Conservation (phyloP, 2,113 vertebrate genomes). For the Mormyrus lacerda region DNA sequence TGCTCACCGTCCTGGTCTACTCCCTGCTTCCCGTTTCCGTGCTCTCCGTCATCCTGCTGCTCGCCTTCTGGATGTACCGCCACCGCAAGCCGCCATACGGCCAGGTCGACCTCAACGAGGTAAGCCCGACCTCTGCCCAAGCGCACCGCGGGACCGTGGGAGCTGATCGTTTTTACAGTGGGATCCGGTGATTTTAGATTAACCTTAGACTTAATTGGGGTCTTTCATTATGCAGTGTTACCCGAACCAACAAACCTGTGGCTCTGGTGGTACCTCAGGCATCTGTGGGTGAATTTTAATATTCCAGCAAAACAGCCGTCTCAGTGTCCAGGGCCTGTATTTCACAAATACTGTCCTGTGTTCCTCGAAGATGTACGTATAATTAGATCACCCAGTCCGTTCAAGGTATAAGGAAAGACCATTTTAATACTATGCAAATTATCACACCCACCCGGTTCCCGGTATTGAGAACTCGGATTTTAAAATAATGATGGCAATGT, state of each 20-base stretch:
- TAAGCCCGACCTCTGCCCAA: slow-evolving; percentile 32
- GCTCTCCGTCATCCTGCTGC: slow-evolving; percentile 71
- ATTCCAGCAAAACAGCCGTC: not conserved
- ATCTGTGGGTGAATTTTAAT: not conserved
- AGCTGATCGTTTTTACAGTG: not conserved
- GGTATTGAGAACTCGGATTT: not conserved
- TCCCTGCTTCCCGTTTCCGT: slow-evolving; percentile 78
- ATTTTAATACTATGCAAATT: not conserved
- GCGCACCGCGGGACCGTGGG: not conserved
- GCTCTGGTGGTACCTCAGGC: not conserved
- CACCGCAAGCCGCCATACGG: slow-evolving; percentile 88
- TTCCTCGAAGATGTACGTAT: not conserved
- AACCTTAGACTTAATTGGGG: not conserved
- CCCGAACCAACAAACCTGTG: not conserved
- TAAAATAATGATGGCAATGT: not conserved
- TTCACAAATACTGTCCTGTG: not conserved
- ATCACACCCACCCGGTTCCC: not conserved
- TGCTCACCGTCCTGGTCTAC: slow-evolving; percentile 78
- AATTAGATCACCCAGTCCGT: not conserved
- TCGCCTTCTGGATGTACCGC: slow-evolving; percentile 88
- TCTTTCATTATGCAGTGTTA: not conserved
- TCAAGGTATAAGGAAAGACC: not conserved
- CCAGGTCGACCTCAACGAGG: slow-evolving; percentile 85
- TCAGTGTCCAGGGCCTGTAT: not conserved
- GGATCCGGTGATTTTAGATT: not conserved